Conservation (phyloP, 2,888 invertebrate species). For the Calameuta pallipes region DNA sequence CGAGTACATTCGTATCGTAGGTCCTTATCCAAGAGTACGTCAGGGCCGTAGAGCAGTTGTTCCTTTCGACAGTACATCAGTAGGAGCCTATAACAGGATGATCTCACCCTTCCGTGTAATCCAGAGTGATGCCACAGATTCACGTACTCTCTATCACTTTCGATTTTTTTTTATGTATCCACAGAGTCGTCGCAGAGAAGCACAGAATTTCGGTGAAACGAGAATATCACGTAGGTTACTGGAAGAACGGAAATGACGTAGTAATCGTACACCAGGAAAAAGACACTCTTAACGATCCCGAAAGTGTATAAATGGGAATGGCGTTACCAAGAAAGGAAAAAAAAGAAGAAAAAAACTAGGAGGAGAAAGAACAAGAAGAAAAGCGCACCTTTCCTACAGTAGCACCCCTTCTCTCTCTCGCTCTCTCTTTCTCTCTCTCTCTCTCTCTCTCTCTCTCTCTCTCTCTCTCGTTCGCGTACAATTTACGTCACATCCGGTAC, state of each 20-base stretch:
- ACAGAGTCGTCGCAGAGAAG: background rate
- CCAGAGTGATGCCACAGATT: background rate
- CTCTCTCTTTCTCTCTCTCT: background rate
- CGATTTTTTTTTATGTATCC: background rate
- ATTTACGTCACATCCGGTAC: constrained; percentile 6
- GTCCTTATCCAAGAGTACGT: background rate
- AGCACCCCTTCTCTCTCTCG: background rate
- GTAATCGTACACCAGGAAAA: background rate
- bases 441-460: background rate
- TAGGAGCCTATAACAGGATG: background rate
- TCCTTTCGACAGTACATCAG: background rate
- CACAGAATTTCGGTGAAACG: background rate
- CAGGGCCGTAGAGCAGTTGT: background rate
- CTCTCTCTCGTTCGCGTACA: background rate
- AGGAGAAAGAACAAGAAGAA: background rate
- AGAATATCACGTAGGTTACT: background rate
- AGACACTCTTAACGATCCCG: background rate
- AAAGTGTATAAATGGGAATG: background rate
- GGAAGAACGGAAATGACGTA: background rate
- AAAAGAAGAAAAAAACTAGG: background rate
- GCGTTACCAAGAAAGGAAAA: background rate
- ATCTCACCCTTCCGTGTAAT: background rate
- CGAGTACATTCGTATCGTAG: background rate
- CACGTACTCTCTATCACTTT: background rate
- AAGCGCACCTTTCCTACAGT: background rate